These are phyloP conservation scores for Drosophila heteroneura DNA, from an alignment of 2,888 invertebrate genomes.

Conservation along the genomic window DNA sequence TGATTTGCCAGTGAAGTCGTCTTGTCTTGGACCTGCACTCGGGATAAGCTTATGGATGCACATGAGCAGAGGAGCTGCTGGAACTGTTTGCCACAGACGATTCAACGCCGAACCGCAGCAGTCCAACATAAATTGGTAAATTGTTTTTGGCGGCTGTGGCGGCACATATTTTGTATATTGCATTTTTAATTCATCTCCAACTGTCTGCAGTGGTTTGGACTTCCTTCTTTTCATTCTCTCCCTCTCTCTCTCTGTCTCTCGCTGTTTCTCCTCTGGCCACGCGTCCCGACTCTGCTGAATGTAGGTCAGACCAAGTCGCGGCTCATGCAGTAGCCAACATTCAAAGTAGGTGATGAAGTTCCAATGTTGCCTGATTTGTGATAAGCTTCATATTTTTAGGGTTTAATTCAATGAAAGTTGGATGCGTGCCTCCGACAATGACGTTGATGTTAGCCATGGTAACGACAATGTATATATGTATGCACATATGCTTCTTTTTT, in stretches of 20 bases:
- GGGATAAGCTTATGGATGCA: constrained; percentile 20
- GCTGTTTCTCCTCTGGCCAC: constrained; percentile 2
- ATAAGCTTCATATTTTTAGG: constrained; percentile 82
- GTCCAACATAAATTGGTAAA: constrained; percentile 82
- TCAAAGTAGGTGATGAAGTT: constrained; percentile 83
- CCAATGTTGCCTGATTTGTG: constrained; percentile 81
- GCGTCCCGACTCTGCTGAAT: constrained; percentile 33
- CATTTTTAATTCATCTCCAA: constrained; percentile 70
- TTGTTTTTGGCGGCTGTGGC: constrained; percentile 81
- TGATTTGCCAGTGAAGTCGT: constrained; percentile 81
- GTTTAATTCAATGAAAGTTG: constrained; percentile 80
- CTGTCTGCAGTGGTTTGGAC: constrained; percentile 42
- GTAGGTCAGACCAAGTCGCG: constrained; percentile 67
- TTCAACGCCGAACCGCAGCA: constrained; percentile 57
- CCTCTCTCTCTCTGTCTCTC: background rate
- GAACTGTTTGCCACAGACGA: constrained; percentile 28
- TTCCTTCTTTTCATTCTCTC: background rate
- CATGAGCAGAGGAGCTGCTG: constrained; percentile 28
- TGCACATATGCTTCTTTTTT: constrained; percentile 8
- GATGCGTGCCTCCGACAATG: constrained; percentile 52
- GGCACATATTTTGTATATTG: constrained; percentile 76
- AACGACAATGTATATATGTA: constrained; percentile 53
- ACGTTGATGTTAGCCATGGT: constrained; percentile 13
- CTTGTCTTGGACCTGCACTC: constrained; percentile 11
- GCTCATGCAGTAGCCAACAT: constrained; percentile 79